These are phyloP conservation scores for Linnaemya vulpina DNA, from an alignment of 2,888 invertebrate species.

Conservation along the genomic window DNA sequence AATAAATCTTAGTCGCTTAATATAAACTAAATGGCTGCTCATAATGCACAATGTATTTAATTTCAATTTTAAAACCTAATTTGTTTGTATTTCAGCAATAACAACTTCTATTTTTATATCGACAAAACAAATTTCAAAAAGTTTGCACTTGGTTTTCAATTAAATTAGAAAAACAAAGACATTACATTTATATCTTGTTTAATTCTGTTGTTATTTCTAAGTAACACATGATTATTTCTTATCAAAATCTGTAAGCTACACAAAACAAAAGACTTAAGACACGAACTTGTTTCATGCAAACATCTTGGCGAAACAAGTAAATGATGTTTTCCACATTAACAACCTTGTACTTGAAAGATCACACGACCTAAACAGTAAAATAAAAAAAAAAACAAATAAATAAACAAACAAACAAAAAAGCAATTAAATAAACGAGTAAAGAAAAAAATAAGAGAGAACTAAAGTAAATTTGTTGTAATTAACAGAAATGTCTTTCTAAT, in stretches of 20 bases:
- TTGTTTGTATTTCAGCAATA: neutral
- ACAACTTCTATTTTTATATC: neutral
- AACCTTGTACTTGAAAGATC: constrained; percentile 71
- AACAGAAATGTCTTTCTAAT: constrained; percentile 70
- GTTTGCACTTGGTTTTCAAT: constrained; percentile 40
- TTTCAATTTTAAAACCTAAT: neutral
- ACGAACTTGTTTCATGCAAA: constrained; percentile 77
- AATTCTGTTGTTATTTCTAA: constrained; percentile 54
- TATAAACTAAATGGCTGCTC: too few species aligned
- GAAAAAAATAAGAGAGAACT: constrained; percentile 20
- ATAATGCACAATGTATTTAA: too few species aligned
- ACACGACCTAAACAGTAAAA: constrained; percentile 67
- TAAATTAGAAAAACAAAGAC: constrained; percentile 62
- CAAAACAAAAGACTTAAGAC: constrained; percentile 79
- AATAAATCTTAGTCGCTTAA: too few species aligned
- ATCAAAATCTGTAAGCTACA: constrained; percentile 51
- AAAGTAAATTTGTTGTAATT: constrained; percentile 70
- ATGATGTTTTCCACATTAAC: constrained; percentile 69
- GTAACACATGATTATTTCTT: constrained; percentile 71
- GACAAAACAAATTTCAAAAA: neutral
- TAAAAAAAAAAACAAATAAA: constrained; percentile 27
- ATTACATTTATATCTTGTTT: constrained; percentile 71
- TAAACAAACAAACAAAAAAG: constrained; percentile 4
- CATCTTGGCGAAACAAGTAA: constrained; percentile 65
- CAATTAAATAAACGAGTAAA: neutral